phyloP scores from a whole-genome alignment of 2,888 invertebrate species.

The Cerastis rubricosa region DNA sequence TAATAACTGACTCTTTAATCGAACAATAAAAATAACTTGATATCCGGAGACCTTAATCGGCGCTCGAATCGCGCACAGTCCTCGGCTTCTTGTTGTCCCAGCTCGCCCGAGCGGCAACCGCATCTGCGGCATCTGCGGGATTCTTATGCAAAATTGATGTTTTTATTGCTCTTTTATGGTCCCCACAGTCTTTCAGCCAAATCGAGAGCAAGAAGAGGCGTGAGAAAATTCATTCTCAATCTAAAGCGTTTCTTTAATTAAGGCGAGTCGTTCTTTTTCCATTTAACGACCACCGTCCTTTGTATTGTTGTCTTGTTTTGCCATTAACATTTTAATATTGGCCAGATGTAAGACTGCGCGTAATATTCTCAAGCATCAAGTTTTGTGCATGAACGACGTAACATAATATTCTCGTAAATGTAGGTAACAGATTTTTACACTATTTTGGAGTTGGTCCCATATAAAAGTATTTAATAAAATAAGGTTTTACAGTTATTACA shows the following conservation, averaged over 20 bases:
- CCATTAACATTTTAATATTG: constrained; percentile 14
- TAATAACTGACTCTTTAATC: constrained; percentile 26
- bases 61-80: constrained; percentile 50
- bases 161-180: constrained; percentile 81
- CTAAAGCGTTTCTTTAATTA: constrained; percentile 84
- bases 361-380: neutral
- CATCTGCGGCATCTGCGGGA: constrained; percentile 74
- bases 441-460: neutral
- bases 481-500: neutral
- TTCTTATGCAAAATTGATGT: constrained; percentile 84
- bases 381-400: neutral
- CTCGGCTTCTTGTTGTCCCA: constrained; percentile 57
- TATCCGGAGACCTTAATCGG: constrained; percentile 61
- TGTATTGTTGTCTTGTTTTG: constrained; percentile 22
- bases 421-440: neutral
- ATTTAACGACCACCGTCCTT: constrained; percentile 75
- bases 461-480: neutral
- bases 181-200: constrained; percentile 77
- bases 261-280: constrained; percentile 77
- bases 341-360: neutral
- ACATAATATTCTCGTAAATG: neutral
- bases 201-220: constrained; percentile 79
- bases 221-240: constrained; percentile 78
- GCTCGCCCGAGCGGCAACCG: constrained; percentile 65
- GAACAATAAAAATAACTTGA: constrained; percentile 59